Evolutionary conservation across 2,888 invertebrate genomes (phyloP), one percentile per base, ranked within the genome.

Genomic region (Julus scanicus): DNA sequence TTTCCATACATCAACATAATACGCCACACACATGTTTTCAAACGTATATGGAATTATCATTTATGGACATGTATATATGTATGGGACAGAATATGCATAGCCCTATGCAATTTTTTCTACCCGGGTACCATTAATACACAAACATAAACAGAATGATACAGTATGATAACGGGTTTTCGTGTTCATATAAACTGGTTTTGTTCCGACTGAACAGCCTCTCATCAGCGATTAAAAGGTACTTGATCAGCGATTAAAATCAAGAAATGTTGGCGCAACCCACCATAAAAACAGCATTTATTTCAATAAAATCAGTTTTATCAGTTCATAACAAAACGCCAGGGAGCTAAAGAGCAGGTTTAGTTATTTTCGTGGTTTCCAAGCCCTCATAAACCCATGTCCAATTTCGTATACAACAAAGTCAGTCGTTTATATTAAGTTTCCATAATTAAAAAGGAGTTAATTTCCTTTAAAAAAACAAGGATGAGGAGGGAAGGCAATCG

Each of bases 281-380:
- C 80, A 80, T 80, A 80, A 80, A 80, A 80, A 20, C 80, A 80
- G 20, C 29, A 37, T 80, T 80, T 80, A 37, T 80, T 80, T 80
- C 80, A 80, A 80, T 80, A 80, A 80, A 29, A 37, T 80, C 80
- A 37, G 13, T 13, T 15, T 80, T 80, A 80, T 80, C 80, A 80
- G 80, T 13, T 37, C 29, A 80, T 80, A 80, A 80, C 80, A 80
- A 80, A 80, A 80, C 80, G 80, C 80, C 29, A 80, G 80, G 80
- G 80, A 80, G 37, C 29, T 13, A 20, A 37, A 80, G 9, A 37
- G 80, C 29, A 37, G 80, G 37, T 80, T 13, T 4, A n/a, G 29
- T 29, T 37, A 29, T 71, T 71, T 71, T 71, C 6, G 20, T 29
- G 71, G 71, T 29, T 80, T 13, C 37, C 1, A 37, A 37, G 37